These are phyloP conservation scores for Linepithema humile DNA, from an alignment of 1,140 invertebrate species.

Conservation along the genomic window DNA sequence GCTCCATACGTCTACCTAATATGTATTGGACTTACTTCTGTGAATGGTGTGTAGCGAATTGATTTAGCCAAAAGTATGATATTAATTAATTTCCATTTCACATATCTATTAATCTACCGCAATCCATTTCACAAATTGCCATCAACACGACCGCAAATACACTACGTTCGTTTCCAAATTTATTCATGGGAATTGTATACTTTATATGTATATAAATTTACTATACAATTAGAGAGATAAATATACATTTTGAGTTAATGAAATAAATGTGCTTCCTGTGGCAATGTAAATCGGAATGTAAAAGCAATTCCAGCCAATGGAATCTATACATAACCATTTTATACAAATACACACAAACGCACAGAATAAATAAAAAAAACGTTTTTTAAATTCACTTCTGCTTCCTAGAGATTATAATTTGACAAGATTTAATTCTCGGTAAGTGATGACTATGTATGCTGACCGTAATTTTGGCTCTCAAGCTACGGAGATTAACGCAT, in stretches of 20 bases:
- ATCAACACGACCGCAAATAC: constrained; percentile 26
- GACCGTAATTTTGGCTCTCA: constrained; percentile 9
- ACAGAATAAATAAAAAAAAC: constrained; percentile 1
- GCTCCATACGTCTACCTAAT: constrained; percentile 4
- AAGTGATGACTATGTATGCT: background rate
- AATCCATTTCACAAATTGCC: constrained; percentile 44
- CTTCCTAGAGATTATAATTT: constrained; percentile 5
- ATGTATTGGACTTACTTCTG: constrained; percentile 1
- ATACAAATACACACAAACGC: background rate
- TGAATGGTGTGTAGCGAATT: background rate
- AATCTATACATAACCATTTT: background rate
- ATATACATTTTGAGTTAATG: background rate
- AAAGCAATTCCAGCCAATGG: background rate
- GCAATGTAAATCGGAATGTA: background rate
- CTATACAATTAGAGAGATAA: constrained; percentile 10
- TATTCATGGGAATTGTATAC: constrained; percentile 21
- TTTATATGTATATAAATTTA: constrained; percentile 27
- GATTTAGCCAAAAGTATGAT: constrained; percentile 33
- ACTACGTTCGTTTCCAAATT: constrained; percentile 12
- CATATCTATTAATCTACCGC: constrained; percentile 29
- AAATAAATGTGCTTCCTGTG: background rate
- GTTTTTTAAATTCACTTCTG: too few species aligned
- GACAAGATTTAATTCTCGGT: background rate
- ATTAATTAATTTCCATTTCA: constrained; percentile 44
- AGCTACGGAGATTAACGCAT: constrained; percentile 23